Base-by-base conservation (phyloP, 1,140 invertebrate species). In the Kradibia gibbosae region DNA sequence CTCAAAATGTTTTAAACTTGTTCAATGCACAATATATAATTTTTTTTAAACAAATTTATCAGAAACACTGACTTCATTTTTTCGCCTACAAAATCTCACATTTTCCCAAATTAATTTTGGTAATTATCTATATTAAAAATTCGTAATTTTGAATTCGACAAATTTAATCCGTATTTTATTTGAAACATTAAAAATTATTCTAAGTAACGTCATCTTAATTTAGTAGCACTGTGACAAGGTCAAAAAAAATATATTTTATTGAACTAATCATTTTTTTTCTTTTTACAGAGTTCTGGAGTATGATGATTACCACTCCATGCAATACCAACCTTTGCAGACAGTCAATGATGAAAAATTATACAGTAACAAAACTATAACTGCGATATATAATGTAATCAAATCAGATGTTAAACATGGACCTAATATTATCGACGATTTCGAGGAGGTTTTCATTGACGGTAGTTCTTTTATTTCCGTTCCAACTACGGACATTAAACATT, bases 361-460 rank as follows among this genome's bases (percentile, higher is more conserved):
- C n/a, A 36, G 53, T 25, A 13, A 45, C 25, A 78, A n/a, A n/a
- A n/a, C 42, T 5, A 65, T 70, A 20, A 28, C 76, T 22, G 7
- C 10, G 48, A 36, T 28, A 4, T 45, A n/a, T 3, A 45, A 28
- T 10, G 45, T 70, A n/a, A 53, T 20, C 17, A 48, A 42, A 20
- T 42, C 31, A 4, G 28, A 70, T 1, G 11, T 53, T 15, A 22
- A 45, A n/a, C 11, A 78, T 15, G 39, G 17, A 25, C 36, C 67
- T 25, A 62, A 77, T 31, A 17, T 25, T 28, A 53, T 36, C 25
- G 53, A 62, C 0, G 75, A 72, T 3, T 78, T 82, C 28, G 80
- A 82, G 39, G 80, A 78, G 31, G 75, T 82, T 10, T 42, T 67
- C n/a, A 78, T 82, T 15, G 80, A 82, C 34, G 75, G 80, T 4